phyloP scores from a whole-genome alignment of 2,888 invertebrate genomes.

The Ophonus ardosiacus region DNA sequence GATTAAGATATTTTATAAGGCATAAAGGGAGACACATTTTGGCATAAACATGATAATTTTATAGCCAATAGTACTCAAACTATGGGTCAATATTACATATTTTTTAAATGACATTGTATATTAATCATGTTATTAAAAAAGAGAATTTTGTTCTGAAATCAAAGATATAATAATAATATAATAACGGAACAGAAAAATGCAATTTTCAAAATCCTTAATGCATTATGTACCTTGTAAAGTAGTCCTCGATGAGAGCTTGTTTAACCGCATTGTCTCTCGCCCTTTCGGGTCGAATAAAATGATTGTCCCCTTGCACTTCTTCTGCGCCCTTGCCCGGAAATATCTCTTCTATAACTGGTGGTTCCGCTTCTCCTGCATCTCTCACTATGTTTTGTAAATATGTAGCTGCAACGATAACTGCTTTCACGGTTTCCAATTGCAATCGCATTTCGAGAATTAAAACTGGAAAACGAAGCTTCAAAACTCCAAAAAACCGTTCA shows the following conservation, averaged over 20 bases:
- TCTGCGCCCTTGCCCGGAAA: background rate
- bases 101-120: too few species aligned
- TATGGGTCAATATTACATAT: too few species aligned
- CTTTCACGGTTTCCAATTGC: constrained; percentile 7
- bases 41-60: too few species aligned
- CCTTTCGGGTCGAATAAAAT: background rate
- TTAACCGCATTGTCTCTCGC: background rate
- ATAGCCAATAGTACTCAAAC: too few species aligned
- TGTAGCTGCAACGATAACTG: background rate
- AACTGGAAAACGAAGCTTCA: background rate
- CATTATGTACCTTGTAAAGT: background rate
- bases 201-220: too few species aligned
- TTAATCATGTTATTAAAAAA: too few species aligned
- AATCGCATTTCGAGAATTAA: background rate
- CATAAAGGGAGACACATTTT: too few species aligned
- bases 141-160: too few species aligned
- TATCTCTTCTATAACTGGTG: background rate
- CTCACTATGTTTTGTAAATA: background rate
- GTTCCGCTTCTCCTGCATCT: background rate
- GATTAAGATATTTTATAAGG: too few species aligned
- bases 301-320: background rate
- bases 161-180: too few species aligned
- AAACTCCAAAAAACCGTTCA: constrained; percentile 4
- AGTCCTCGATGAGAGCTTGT: background rate
- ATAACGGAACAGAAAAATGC: background rate